These are phyloP conservation scores for Mellivora capensis DNA, from an alignment of 2,113 vertebrate genomes.

Conservation along the genomic window DNA sequence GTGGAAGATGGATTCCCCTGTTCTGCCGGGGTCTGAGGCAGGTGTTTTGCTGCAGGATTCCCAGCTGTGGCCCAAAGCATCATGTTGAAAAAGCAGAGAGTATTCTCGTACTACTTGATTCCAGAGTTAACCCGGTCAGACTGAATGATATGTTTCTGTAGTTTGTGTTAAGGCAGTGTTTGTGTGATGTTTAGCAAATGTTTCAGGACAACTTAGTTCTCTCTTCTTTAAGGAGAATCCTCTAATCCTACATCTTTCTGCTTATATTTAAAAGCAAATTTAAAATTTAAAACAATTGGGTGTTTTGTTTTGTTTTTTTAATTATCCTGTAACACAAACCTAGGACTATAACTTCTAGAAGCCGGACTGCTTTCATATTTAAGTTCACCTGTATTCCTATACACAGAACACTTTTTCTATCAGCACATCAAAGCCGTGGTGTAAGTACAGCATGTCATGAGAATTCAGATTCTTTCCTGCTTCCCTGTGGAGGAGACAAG, in stretches of 20 bases:
- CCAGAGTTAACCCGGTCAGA: not conserved
- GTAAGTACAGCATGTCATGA: slow-evolving; percentile 4
- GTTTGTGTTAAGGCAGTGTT: not conserved
- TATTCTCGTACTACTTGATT: not conserved
- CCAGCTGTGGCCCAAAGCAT: not conserved
- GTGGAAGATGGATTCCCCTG: not conserved
- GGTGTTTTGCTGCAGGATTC: not conserved
- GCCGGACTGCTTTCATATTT: not conserved
- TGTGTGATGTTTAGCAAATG: not conserved
- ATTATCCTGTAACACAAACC: not conserved
- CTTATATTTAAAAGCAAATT: not conserved
- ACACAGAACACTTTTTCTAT: not conserved
- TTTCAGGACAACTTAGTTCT: not conserved
- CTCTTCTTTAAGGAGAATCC: not conserved
- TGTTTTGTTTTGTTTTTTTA: not conserved
- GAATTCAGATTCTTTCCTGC: not conserved
- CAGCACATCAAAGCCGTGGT: not conserved
- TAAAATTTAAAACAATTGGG: not conserved
- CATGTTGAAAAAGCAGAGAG: not conserved
- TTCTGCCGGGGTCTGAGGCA: not conserved
- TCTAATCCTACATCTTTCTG: not conserved
- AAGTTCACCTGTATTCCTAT: not conserved
- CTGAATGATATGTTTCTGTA: not conserved
- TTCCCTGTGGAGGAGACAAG: not conserved
- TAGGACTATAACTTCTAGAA: not conserved